Evolutionary conservation across 2,797 vertebrate species (phyloP), one percentile per base, ranked within the genome.

Genomic region (Eulemur albifrons): DNA sequence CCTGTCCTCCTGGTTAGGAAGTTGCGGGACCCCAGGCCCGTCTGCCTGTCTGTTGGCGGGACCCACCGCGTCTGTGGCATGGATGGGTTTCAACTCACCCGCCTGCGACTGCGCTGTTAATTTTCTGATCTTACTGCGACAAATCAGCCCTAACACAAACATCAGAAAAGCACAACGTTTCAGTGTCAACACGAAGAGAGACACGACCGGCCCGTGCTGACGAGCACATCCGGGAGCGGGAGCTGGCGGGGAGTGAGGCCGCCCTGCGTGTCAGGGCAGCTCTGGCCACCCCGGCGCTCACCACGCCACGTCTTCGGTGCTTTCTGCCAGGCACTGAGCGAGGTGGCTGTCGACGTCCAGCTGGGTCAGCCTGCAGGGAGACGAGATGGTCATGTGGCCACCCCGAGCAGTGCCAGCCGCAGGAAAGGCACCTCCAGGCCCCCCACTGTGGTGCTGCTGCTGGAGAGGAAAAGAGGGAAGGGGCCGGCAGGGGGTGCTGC

Each of bases 271-370:
- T 27, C 20, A 27, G n/a, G 65, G 11, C 25, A 0, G 84, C 20
- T 2, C 38, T 7, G 30, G 52, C 27, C 21, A 6, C 3, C 35
- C 21, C 1, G 4, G 30, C 1, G 1, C 93, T 99, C 98, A 99
- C 99, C 99, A 99, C 50, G 75, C 90, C 75, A 99, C 59, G n/a
- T 99, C 99, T 18, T 99, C 98, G 0, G 98, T 98, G 43, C 99
- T 99, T 92, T 99, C 99, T 0, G 99, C 99, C 98, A 99, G 97
- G 98, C 99, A 99, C 98, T 99, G 99, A 30, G 99, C 99, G 7
- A 99, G 99, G 98, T 99, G 99, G 86, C 98, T 86, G 48, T 99
- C 99, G 1, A 99, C 96, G 69, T 99, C 99, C 98, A 99, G 95
- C 97, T 99, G 99, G 5, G 99, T 98, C 96, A 99, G 98, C 88